These are phyloP conservation scores for Pongo pygmaeus DNA, from an alignment of 2,113 vertebrate species.

Conservation along the genomic window DNA sequence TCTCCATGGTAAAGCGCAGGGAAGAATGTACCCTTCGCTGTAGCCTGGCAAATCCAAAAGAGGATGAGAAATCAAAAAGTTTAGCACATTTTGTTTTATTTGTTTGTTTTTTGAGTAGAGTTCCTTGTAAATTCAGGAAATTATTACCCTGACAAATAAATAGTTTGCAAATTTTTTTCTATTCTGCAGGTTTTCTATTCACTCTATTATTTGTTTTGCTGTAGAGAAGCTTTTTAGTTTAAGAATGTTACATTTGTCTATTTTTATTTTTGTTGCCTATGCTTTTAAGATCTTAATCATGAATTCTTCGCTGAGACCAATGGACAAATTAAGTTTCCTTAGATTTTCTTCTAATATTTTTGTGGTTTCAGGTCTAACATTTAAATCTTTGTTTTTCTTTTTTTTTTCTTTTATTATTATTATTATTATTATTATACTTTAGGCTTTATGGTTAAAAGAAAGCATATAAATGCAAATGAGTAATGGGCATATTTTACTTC, in stretches of 20 bases:
- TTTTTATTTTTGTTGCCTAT: background rate
- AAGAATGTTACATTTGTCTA: background rate
- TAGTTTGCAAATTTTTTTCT: too few species aligned
- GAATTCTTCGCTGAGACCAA: background rate
- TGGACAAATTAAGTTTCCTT: background rate
- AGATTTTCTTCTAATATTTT: background rate
- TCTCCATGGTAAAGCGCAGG: background rate
- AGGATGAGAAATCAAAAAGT: background rate
- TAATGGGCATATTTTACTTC: background rate
- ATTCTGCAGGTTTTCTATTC: too few species aligned
- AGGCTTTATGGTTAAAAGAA: too few species aligned
- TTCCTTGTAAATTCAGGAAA: too few species aligned
- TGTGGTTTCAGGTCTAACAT: background rate
- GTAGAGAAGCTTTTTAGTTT: background rate
- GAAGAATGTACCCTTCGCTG: background rate
- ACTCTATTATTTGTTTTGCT: background rate
- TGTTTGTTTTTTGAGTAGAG: too few species aligned
- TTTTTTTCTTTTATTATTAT: too few species aligned
- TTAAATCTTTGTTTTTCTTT: too few species aligned
- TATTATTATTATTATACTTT: too few species aligned
- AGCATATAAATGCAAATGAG: background rate
- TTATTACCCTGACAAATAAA: too few species aligned
- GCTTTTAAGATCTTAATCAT: background rate
- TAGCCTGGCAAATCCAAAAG: background rate
- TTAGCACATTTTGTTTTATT: background rate